Base-by-base conservation (phyloP, 2,797 vertebrate genomes). In the Tragopan temminckii region DNA sequence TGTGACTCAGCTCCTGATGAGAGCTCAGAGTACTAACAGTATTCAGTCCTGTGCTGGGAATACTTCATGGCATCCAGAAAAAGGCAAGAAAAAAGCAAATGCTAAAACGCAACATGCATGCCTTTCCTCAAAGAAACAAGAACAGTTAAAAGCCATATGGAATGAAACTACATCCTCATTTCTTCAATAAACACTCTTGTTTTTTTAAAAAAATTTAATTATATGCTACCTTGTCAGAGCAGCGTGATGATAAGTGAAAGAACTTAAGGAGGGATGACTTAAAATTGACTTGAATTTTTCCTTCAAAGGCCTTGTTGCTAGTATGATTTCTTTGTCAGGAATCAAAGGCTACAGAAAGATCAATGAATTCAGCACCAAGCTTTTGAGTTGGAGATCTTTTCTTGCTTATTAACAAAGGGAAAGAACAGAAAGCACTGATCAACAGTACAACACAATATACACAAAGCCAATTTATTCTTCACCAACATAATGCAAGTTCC, bases 341-440 rank as follows among this genome's bases (percentile, higher is more conserved):
- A 90, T 91, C 80, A 91, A 95, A 94, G 75, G 55, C 82, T 86
- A 85, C 80, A 71, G 40, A 80, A 94, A 87, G 72, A 93, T 88
- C 88, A 95, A 89, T 77, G 58, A 92, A 77, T 40, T 68, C 33
- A 58, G 80, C 69, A 91, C n/a, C 27, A 58, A 52, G 57, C 63
- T 90, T 95, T 84, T 91, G 92, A 94, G 92, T 85, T 78, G 55
- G 55, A 83, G 57, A 50, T 90, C 86, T 90, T 95, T 96, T 92
- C 58, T 45, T 72, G 59, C 70, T 72, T 91, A 88, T 69, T 88
- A 83, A 86, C 52, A 85, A 80, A 93, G 29, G 29, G 43, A 93
- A 90, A 81, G 74, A 80, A 91, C 5, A 35, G 18, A 90, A 77
- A 90, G 80, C 74, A 66, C 17, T 42, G 70, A 81, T 86, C 61